These are phyloP conservation scores for Bagarius yarrelli DNA, from an alignment of 2,113 vertebrate species.

Conservation along the genomic window DNA sequence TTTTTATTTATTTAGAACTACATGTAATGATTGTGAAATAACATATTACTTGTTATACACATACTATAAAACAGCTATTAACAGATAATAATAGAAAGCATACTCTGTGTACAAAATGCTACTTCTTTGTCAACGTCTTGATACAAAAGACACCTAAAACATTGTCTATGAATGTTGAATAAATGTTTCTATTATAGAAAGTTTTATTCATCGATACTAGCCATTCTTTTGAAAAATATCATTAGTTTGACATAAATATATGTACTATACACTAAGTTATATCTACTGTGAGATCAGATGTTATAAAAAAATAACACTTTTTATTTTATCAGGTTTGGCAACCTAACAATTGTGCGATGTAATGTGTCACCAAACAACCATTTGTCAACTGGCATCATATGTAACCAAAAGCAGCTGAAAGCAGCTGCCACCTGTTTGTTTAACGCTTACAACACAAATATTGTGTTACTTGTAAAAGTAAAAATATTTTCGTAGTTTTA, in stretches of 20 bases:
- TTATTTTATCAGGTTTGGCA: neutral
- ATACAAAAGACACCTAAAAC: too few species aligned
- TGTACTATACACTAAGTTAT: neutral
- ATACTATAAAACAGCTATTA: neutral
- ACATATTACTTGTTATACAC: neutral
- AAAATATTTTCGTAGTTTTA: neutral
- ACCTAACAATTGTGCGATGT: neutral
- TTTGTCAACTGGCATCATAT: too few species aligned
- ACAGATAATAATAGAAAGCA: too few species aligned
- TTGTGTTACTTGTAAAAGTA: neutral
- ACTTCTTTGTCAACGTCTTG: too few species aligned
- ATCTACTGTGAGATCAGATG: neutral
- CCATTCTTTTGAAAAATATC: too few species aligned
- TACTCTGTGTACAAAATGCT: too few species aligned
- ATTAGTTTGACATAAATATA: too few species aligned
- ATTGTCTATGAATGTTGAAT: too few species aligned
- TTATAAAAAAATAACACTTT: neutral
- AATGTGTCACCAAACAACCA: neutral
- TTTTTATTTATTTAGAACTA: neutral
- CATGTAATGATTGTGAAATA: neutral
- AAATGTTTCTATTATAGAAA: too few species aligned
- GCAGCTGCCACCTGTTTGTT: neutral
- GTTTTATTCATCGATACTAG: too few species aligned
- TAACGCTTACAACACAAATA: neutral
- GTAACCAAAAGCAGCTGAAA: neutral